Conservation (phyloP, 2,113 vertebrate species). For the Pelvicachromis taeniatus region DNA sequence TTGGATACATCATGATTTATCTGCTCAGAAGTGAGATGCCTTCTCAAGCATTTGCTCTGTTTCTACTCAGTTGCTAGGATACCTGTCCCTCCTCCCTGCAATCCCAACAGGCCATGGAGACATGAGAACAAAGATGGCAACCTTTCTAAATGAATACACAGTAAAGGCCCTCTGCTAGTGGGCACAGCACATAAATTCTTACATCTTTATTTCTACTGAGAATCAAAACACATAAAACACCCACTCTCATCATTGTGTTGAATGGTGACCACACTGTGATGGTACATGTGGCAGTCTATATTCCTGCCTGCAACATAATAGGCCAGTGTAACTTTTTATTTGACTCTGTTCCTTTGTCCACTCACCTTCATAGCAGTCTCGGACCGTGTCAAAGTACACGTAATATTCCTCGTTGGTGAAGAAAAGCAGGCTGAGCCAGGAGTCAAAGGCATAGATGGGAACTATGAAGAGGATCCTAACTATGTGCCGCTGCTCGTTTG, state of each 20-base stretch:
- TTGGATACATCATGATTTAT: background rate
- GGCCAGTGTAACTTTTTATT: background rate
- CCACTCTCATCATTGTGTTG: background rate
- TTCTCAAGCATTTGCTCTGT: slow-evolving; percentile 28
- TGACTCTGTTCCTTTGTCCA: background rate
- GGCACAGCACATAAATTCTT: slow-evolving; percentile 24
- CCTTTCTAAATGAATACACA: slow-evolving; percentile 50
- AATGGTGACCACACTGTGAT: background rate
- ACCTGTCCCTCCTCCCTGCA: slow-evolving; percentile 55
- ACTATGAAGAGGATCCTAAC: slow-evolving; percentile 96
- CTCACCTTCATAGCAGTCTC: slow-evolving; percentile 97
- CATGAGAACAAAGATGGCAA: slow-evolving; percentile 71
- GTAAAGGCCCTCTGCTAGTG: slow-evolving; percentile 59
- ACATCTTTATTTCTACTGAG: background rate
- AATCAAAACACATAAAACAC: background rate
- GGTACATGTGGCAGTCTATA: background rate
- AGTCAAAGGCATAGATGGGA: slow-evolving; percentile 95
- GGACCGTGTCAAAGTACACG: slow-evolving; percentile 92
- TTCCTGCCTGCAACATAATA: background rate
- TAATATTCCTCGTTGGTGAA: slow-evolving; percentile 99
- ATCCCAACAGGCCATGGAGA: slow-evolving; percentile 62
- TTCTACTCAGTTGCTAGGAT: slow-evolving; percentile 76
- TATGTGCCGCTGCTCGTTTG: slow-evolving; percentile 93
- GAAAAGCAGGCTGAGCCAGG: slow-evolving; percentile 97
- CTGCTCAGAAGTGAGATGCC: background rate